phyloP scores from a whole-genome alignment of 2,113 vertebrate species.

The Brachyhypopomus gauderio region DNA sequence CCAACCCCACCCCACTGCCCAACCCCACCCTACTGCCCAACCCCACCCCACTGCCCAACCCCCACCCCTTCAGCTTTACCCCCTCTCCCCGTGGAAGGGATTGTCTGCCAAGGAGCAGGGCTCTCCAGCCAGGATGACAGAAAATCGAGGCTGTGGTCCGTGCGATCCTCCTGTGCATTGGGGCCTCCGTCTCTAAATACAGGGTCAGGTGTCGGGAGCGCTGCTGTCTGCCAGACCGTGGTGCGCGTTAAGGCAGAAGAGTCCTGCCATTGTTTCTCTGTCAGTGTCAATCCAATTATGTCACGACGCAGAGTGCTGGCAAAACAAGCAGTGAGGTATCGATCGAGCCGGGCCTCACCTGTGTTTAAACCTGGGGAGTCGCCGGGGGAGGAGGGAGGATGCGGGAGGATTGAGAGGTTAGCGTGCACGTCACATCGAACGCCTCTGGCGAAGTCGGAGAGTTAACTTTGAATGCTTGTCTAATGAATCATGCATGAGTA shows the following conservation, averaged over 20 bases:
- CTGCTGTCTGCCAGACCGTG: slow-evolving; percentile 38
- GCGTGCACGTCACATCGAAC: slow-evolving; percentile 35
- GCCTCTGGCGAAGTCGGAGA: slow-evolving; percentile 50
- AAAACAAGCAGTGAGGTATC: slow-evolving; percentile 53
- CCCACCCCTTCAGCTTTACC: slow-evolving; percentile 18
- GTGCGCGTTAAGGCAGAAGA: slow-evolving; percentile 3
- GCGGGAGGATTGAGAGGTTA: slow-evolving; percentile 38
- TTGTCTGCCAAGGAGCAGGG: slow-evolving; percentile 50
- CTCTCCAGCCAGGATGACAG: slow-evolving; percentile 56
- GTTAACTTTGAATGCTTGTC: slow-evolving; percentile 60
- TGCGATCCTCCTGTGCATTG: slow-evolving; percentile 57
- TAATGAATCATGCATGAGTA: slow-evolving; percentile 34
- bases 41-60: slow-evolving; percentile 17
- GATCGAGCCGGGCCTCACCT: slow-evolving; percentile 49
- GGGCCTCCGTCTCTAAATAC: slow-evolving; percentile 55
- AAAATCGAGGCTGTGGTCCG: slow-evolving; percentile 59
- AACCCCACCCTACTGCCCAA: slow-evolving; percentile 21
- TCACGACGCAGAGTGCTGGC: slow-evolving; percentile 48
- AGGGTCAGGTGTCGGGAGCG: slow-evolving; percentile 60
- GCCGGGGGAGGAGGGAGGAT: neutral
- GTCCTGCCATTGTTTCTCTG: slow-evolving; percentile 45
- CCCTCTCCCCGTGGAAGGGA: slow-evolving; percentile 33
- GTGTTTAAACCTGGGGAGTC: slow-evolving; percentile 46
- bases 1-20: slow-evolving; percentile 17
- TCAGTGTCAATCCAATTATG: slow-evolving; percentile 61